Evolutionary conservation across 2,113 vertebrate species (phyloP), one percentile per base, ranked within the genome.

Genomic region (Raja brachyura): DNA sequence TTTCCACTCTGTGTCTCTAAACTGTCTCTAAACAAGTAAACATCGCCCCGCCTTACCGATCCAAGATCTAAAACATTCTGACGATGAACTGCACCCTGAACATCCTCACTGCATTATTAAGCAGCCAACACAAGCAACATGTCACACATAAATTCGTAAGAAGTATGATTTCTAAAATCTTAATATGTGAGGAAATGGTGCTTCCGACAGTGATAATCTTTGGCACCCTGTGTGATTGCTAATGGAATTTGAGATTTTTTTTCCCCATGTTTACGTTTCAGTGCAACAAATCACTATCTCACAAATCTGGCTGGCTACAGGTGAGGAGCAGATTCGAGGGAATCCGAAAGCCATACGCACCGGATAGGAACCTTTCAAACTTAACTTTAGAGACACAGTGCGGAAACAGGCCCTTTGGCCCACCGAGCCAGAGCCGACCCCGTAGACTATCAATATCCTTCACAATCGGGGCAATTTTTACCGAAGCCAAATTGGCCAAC

Each of bases 101-200:
- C 28, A 33, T 3, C 59, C 59, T 66, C 59, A 31, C 83, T n/a
- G 83, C 83, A 88, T 63, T 88, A 88, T 66, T 88, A 88, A 88
- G 61, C 28, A 5, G 59, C 59, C 1, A 0, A 7, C 16, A 16
- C 83, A 63, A 88, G 13, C 54, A 85, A 28, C 70, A 85, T n/a
- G 56, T 13, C 11, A 28, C 28, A 14, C 61, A 66, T 88, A n/a
- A 88, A 88, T 66, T 88, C n/a, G 8, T 88, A 31, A 18, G 59
- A 14, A 63, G 25, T 16, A 31, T n/a, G 5, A 66, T 14, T 88
- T 88, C 31, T 8, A 8, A 88, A 88, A 63, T 88, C 59, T 66
- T 88, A 88, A 63, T 31, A 14, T 63, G 11, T 28, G 28, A 88
- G 59, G 59, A 88, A 88, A 88, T 31, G 28, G 11, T 28, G 83